These are phyloP conservation scores for Cecidostiba fungosa DNA, from an alignment of 2,888 invertebrate genomes.

Conservation along the genomic window DNA sequence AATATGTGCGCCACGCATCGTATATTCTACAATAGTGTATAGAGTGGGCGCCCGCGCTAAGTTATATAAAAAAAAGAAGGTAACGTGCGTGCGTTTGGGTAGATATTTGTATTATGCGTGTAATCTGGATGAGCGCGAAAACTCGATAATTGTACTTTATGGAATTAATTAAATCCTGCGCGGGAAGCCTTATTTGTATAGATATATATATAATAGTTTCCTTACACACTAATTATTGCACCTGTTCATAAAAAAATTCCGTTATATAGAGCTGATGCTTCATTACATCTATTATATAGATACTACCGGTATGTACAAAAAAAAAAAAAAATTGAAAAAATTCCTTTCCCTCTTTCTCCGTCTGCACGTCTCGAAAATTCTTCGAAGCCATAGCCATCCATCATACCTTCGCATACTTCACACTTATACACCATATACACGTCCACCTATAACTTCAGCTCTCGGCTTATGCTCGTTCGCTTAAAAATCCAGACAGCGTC, in stretches of 20 bases:
- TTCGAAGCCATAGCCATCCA: background rate
- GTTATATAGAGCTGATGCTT: too few relatives aligned
- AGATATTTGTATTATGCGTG: background rate
- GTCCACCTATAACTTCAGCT: background rate
- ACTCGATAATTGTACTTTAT: background rate
- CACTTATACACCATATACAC: background rate
- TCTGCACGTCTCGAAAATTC: background rate
- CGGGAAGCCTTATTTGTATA: too few relatives aligned
- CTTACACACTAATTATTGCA: too few relatives aligned
- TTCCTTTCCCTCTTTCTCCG: background rate
- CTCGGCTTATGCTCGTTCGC: background rate
- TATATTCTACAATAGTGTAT: background rate
- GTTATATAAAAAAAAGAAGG: background rate
- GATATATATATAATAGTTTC: too few relatives aligned
- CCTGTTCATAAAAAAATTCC: too few relatives aligned
- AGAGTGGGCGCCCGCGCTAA: background rate
- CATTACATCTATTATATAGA: too few relatives aligned
- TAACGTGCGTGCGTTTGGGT: background rate
- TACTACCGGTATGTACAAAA: too few relatives aligned
- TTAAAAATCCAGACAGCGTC: background rate
- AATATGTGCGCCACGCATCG: conserved; percentile 35
- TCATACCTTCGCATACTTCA: background rate
- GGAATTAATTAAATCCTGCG: too few relatives aligned
- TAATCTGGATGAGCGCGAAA: background rate
- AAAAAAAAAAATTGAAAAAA: too few relatives aligned